Percentiles rank a stretch among this genome's conserved stretches.
These are phyloP conservation scores for Eciton burchellii DNA, from an alignment of 1,140 invertebrate species.

Conservation along the genomic window DNA sequence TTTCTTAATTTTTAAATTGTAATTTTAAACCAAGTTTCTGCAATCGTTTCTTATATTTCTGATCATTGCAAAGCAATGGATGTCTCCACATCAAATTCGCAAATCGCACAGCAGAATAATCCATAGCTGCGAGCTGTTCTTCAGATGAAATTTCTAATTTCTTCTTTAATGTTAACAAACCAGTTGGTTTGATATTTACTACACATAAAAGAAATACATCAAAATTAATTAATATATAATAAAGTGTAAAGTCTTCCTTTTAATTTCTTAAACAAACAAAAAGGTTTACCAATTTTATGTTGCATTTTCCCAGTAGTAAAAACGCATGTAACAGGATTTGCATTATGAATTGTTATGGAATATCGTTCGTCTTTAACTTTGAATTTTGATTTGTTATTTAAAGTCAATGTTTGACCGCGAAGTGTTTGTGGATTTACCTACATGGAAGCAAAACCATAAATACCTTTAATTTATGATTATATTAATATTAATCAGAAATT, in stretches of 20 bases:
- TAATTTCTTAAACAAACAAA: neutral
- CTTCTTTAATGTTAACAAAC: constrained; percentile 71
- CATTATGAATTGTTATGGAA: constrained; percentile 60
- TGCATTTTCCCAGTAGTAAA: constrained; percentile 62
- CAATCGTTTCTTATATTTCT: constrained; percentile 52
- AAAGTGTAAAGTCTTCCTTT: neutral
- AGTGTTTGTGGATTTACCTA: constrained; percentile 76
- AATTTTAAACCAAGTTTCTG: constrained; percentile 14
- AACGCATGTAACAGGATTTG: constrained; percentile 72
- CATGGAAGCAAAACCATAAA: constrained; percentile 5
- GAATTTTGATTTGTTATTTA: constrained; percentile 77
- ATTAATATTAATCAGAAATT: too few relatives aligned
- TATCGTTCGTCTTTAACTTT: constrained; percentile 75
- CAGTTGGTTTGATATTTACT: constrained; percentile 77
- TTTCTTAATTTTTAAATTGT: neutral
- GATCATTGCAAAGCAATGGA: constrained; percentile 74
- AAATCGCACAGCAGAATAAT: constrained; percentile 66
- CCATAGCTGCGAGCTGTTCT: constrained; percentile 48
- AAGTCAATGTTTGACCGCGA: constrained; percentile 68
- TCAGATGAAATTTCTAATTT: constrained; percentile 70
- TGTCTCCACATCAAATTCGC: constrained; percentile 76
- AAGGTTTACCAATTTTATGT: constrained; percentile 74
- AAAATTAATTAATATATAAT: too few relatives aligned
- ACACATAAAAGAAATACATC: constrained; percentile 45
- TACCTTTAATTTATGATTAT: too few relatives aligned